These are phyloP conservation scores for Spheniscus mendiculus DNA, from an alignment of 2,113 vertebrate genomes.

Conservation along the genomic window DNA sequence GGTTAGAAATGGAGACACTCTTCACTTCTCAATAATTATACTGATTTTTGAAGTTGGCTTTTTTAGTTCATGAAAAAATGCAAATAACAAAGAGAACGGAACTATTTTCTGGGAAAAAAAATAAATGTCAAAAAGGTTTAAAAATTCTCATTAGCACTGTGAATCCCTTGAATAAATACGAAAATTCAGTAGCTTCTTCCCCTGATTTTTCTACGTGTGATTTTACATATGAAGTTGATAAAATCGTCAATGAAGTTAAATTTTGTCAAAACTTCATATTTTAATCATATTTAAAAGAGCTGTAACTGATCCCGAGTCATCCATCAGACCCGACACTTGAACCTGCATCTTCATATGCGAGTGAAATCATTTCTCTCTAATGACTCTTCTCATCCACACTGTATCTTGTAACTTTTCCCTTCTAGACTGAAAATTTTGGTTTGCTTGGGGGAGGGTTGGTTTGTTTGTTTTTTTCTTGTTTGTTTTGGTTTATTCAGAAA, in stretches of 20 bases:
- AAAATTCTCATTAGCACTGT: not conserved
- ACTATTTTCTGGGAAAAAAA: not conserved
- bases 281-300: not conserved
- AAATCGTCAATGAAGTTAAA: not conserved
- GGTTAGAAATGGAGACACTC: not conserved
- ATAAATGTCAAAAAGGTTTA: not conserved
- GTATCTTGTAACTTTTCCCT: not conserved
- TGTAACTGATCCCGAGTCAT: not conserved
- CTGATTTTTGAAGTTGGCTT: not conserved
- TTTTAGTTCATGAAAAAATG: not conserved
- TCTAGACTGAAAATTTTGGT: not conserved
- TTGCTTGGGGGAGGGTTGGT: fast-evolving
- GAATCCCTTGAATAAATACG: not conserved
- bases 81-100: not conserved
- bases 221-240: not conserved
- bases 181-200: not conserved
- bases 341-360: not conserved
- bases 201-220: not conserved
- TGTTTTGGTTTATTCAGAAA: not conserved
- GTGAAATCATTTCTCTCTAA: not conserved
- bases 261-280: not conserved
- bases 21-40: not conserved
- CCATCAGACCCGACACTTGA: not conserved
- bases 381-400: not conserved
- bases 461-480: not conserved